phyloP scores from a whole-genome alignment of 2,888 invertebrate genomes.

The Ceramica pisi region DNA sequence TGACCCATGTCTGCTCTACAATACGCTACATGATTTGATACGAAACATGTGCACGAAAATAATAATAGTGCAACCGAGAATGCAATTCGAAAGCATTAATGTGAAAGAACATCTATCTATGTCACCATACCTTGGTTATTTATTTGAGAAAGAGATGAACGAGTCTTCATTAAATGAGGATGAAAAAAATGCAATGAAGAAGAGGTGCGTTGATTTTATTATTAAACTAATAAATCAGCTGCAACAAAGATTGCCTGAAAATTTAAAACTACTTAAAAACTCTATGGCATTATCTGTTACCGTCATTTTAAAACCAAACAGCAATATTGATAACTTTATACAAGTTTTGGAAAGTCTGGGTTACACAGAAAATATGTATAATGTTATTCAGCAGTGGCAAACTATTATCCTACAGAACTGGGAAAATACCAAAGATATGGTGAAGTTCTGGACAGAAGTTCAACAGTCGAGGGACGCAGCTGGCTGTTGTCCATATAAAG shows the following conservation, averaged over 20 bases:
- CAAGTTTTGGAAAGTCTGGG: slow-evolving; percentile 44
- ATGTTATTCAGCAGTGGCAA: slow-evolving; percentile 52
- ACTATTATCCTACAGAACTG: slow-evolving; percentile 49
- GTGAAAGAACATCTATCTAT: slow-evolving; percentile 51
- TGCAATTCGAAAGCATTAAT: slow-evolving; percentile 50
- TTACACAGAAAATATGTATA: slow-evolving; percentile 49
- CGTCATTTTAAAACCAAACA: slow-evolving; percentile 50
- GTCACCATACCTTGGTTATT: slow-evolving; percentile 50
- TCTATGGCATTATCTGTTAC: slow-evolving; percentile 42
- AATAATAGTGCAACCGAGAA: slow-evolving; percentile 47
- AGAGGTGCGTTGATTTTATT: slow-evolving; percentile 46
- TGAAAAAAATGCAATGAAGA: slow-evolving; percentile 46
- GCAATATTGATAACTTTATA: slow-evolving; percentile 44
- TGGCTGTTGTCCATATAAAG: slow-evolving; percentile 41
- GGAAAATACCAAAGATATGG: slow-evolving; percentile 44
- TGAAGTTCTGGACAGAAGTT: slow-evolving; percentile 50
- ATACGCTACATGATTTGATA: slow-evolving; percentile 37
- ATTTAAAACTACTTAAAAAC: slow-evolving; percentile 48
- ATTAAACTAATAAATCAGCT: slow-evolving; percentile 41
- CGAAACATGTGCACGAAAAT: slow-evolving; percentile 43
- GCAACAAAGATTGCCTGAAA: no score
- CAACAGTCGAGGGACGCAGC: slow-evolving; percentile 47
- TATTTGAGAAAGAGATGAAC: slow-evolving; percentile 48
- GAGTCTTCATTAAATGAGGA: slow-evolving; percentile 38
- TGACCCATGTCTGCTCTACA: slow-evolving; percentile 39